A percentile compares a stretch with the other conserved stretches of the same genome.
Evolutionary conservation across 2,797 vertebrate species (phyloP).

Genomic region (Octomys mimax): DNA sequence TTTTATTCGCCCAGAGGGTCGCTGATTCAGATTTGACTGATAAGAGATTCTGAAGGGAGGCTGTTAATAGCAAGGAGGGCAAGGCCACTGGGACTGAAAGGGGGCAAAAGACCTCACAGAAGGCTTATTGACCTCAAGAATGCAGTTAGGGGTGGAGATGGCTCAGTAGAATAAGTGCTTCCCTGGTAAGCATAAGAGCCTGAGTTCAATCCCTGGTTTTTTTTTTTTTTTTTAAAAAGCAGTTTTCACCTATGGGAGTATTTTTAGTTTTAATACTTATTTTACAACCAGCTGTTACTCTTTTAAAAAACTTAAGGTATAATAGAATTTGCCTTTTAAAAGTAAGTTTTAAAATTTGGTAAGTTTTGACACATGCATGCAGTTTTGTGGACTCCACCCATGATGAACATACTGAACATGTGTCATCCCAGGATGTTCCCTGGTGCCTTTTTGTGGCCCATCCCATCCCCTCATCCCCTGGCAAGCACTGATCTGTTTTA

Average conservation of each 20-base stretch:
- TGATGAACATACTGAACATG: background rate
- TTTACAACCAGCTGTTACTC: background rate
- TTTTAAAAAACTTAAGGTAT: background rate
- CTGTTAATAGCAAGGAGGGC: background rate
- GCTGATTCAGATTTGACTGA: background rate
- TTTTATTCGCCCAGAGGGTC: background rate
- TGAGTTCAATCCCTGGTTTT: too few species aligned
- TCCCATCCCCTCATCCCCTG: background rate
- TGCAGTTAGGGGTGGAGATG: background rate
- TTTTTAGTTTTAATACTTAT: background rate
- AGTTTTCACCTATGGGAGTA: background rate
- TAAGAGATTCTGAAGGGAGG: background rate
- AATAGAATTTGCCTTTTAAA: background rate
- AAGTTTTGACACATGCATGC: background rate
- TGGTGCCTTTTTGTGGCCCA: background rate
- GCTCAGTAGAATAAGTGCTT: too few species aligned
- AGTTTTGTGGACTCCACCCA: background rate
- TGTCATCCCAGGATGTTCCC: background rate
- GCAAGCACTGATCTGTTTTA: background rate
- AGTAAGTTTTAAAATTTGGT: background rate
- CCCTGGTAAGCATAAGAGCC: too few species aligned
- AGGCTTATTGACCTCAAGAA: background rate
- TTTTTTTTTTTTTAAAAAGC: too few species aligned
- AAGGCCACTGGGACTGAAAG: background rate
- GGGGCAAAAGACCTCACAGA: background rate